Evolutionary conservation across 2,888 invertebrate genomes (phyloP), one percentile per base, ranked within the genome.

Genomic region (Hyles lineata): DNA sequence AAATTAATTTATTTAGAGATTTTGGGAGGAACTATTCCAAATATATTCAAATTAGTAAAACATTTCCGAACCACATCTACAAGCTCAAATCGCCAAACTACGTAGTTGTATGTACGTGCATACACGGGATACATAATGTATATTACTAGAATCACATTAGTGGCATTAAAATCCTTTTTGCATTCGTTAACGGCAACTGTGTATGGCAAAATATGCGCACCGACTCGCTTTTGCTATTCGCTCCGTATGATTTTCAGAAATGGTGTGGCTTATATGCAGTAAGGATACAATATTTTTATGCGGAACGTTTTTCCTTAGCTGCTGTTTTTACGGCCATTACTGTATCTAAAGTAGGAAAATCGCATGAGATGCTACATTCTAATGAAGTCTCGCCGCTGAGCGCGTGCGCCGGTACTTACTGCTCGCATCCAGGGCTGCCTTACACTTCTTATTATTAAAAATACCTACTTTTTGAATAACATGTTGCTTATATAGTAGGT

Each of bases 171-270:
- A 92, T 93, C 92, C 89, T 90, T 90, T 88, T 89, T 90, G 93
- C 92, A 93, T 94, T 93, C 92, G 90, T 93, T 92, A 92, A 87
- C 83, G 74, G 85, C 76, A 77, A 76, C 94, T 93, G 80, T 83
- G 89, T 93, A 94, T 85, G 94, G 94, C 87, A 92, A 94, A 93
- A 93, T 93, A 94, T 94, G 94, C 85, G 91, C 86, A 82, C 86
- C 83, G 82, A 91, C 92, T 89, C 78, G 91, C 87, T 90, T 85
- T 83, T 85, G 88, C 89, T 86, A 86, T 87, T 83, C 89, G 90
- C 91, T 90, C 93, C 93, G 94, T 93, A 93, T 94, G 94, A 94
- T 94, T 94, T 93, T 94, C 94, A 94, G 94, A 94, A 94, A 93
- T 91, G 94, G 92, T 83, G 87, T 85, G 84, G 87, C 89, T 87